phyloP scores from a whole-genome alignment of 2,797 vertebrate genomes.

The Eptatretus atami region DNA sequence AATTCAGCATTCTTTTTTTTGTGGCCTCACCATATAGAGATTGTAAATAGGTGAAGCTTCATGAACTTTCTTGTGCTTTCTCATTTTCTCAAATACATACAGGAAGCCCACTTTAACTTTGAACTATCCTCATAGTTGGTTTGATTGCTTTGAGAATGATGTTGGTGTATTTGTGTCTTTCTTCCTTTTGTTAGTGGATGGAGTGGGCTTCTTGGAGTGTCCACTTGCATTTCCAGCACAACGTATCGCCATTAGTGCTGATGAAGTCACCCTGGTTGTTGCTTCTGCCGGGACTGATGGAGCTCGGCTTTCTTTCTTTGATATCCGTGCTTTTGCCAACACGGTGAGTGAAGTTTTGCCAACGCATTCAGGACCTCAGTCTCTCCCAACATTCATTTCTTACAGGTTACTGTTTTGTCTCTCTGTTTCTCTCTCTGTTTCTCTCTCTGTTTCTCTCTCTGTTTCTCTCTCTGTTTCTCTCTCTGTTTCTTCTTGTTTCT shows the following conservation, averaged over 20 bases:
- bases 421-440: too few relatives aligned
- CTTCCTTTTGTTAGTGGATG: slow-evolving; percentile 14
- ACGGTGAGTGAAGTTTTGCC: slow-evolving; percentile 20
- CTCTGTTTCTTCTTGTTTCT: too few relatives aligned
- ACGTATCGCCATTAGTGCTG: slow-evolving; percentile 52
- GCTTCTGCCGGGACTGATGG: slow-evolving; percentile 27
- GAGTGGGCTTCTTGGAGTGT: slow-evolving; percentile 16
- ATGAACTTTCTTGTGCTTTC: too few relatives aligned
- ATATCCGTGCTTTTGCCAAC: slow-evolving; percentile 54
- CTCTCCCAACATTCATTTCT: too few relatives aligned
- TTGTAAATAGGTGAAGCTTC: too few relatives aligned
- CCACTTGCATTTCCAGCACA: slow-evolving; percentile 29
- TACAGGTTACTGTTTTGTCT: too few relatives aligned
- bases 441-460: too few relatives aligned
- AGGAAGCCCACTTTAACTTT: not conserved
- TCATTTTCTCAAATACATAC: too few relatives aligned
- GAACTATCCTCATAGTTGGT: not conserved
- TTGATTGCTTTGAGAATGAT: not conserved
- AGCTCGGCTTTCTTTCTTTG: slow-evolving; percentile 41
- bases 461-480: too few relatives aligned
- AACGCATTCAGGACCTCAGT: too few relatives aligned
- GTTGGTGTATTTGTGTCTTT: not conserved
- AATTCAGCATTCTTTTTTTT: too few relatives aligned
- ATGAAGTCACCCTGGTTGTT: slow-evolving; percentile 51
- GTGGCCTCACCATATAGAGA: too few relatives aligned